A percentile compares a stretch with the other conserved stretches of the same genome.
phyloP scores from a whole-genome alignment of 2,113 vertebrate species.

The Leucoraja erinaceus region DNA sequence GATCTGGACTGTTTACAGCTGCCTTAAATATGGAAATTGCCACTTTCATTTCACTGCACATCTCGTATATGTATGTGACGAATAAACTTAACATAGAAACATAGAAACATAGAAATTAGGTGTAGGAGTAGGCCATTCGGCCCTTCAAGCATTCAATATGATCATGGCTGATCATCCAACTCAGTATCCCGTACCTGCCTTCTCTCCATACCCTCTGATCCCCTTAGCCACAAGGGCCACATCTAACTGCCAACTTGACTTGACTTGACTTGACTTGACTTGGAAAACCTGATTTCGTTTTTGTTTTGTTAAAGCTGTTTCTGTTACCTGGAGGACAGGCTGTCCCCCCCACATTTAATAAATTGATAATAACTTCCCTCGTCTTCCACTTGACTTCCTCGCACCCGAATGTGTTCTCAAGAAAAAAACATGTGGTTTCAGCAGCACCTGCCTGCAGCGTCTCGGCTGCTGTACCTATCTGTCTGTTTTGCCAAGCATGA shows the following conservation, averaged over 20 bases:
- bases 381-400: constrained; percentile 9
- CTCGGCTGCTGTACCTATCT: constrained; percentile 25
- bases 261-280: too few relatives aligned
- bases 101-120: too few relatives aligned
- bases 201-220: too few relatives aligned
- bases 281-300: background rate
- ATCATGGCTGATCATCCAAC: too few relatives aligned
- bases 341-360: background rate
- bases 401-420: background rate
- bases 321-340: background rate
- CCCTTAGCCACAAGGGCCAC: too few relatives aligned
- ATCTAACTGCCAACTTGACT: too few relatives aligned
- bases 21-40: background rate
- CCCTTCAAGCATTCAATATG: too few relatives aligned
- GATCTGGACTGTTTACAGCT: background rate
- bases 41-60: too few relatives aligned
- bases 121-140: too few relatives aligned
- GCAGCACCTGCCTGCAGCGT: background rate
- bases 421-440: background rate
- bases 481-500: constrained; percentile 25
- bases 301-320: background rate
- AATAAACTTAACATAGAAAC: too few relatives aligned
- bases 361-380: constrained; percentile 21
- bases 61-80: too few relatives aligned
- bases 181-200: too few relatives aligned